Evolutionary conservation across 2,888 invertebrate genomes (phyloP).

Genomic region (Ischnus inquisitorius): DNA sequence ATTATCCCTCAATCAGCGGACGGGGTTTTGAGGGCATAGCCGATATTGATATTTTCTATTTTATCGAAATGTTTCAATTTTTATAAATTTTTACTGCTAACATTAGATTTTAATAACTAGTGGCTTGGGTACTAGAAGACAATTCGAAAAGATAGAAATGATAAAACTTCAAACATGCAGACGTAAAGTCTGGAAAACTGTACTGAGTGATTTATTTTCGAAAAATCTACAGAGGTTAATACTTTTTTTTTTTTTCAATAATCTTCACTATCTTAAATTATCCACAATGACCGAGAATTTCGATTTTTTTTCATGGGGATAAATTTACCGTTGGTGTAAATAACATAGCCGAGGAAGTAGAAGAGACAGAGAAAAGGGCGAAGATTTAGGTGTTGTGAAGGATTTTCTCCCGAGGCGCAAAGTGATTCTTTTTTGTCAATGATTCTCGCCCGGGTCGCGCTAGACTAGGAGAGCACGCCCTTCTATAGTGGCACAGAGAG

Average conservation of each 20-base stretch:
- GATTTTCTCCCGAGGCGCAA: conserved; percentile 55
- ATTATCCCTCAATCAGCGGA: too few species aligned
- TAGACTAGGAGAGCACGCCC: conserved; percentile 54
- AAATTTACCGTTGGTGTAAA: conserved; percentile 34
- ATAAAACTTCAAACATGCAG: too few species aligned
- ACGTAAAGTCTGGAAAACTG: too few species aligned
- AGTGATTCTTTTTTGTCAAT: conserved; percentile 67
- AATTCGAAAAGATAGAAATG: too few species aligned
- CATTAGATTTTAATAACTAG: too few species aligned
- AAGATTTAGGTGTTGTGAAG: conserved; percentile 63
- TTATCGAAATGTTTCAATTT: too few species aligned
- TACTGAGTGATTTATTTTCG: too few species aligned
- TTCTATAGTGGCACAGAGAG: neutral
- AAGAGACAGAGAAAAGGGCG: conserved; percentile 2
- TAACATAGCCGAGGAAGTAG: conserved; percentile 19
- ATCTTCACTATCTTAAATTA: neutral
- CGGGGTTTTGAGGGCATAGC: too few species aligned
- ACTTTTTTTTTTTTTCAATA: neutral
- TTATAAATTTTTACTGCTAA: too few species aligned
- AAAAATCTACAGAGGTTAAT: too few species aligned
- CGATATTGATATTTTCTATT: too few species aligned
- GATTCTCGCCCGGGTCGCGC: conserved; percentile 12
- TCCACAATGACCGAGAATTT: neutral
- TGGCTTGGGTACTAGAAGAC: too few species aligned
- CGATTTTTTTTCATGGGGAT: neutral